Conservation (phyloP, 2,888 invertebrate genomes). For the Apoda limacodes region DNA sequence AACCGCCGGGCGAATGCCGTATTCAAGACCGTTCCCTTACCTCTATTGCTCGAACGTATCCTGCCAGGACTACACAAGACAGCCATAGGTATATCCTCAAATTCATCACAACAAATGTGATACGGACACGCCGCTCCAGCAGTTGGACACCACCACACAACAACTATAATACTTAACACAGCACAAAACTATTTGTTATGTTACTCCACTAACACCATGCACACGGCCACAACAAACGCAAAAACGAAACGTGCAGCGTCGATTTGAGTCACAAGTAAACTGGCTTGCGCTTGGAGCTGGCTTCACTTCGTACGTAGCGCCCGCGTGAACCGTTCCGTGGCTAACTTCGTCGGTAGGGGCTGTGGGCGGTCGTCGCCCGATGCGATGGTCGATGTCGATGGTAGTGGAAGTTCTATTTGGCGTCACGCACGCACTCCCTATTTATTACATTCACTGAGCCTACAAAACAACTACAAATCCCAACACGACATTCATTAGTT, state of each 20-base stretch:
- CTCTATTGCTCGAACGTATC: constrained; percentile 81
- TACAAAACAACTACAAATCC: too few species aligned
- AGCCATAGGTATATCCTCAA: constrained; percentile 81
- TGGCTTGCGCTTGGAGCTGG: constrained; percentile 52
- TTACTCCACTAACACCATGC: constrained; percentile 62
- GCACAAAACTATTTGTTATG: constrained; percentile 62
- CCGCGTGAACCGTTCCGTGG: constrained; percentile 36
- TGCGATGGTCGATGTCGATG: constrained; percentile 61
- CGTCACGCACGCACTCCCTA: constrained; percentile 56
- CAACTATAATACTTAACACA: constrained; percentile 36
- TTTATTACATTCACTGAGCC: constrained; percentile 47
- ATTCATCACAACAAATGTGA: constrained; percentile 75
- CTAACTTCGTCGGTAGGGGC: constrained; percentile 44
- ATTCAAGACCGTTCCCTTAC: constrained; percentile 72
- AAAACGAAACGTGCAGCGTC: constrained; percentile 50
- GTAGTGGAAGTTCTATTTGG: constrained; percentile 38
- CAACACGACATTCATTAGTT: too few species aligned
- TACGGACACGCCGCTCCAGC: constrained; percentile 48
- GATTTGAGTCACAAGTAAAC: constrained; percentile 53
- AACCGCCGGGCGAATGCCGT: constrained; percentile 62
- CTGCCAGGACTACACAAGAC: constrained; percentile 78
- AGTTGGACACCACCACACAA: constrained; percentile 51
- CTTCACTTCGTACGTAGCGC: constrained; percentile 46
- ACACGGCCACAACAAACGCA: constrained; percentile 45
- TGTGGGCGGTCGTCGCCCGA: constrained; percentile 45